Conservation (phyloP, 1,140 invertebrate genomes). For the Arion vulgaris region DNA sequence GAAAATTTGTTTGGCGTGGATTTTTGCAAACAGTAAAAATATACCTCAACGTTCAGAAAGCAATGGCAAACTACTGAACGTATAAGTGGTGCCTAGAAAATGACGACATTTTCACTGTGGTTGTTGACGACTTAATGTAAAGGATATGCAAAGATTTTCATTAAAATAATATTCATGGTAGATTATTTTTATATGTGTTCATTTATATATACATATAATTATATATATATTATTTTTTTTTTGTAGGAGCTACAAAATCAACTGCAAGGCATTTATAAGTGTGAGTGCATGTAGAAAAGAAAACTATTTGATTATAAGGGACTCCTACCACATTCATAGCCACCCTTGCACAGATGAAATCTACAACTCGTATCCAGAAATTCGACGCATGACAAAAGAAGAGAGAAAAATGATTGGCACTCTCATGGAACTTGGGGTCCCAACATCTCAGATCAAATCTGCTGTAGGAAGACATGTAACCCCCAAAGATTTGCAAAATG, state of each 20-base stretch:
- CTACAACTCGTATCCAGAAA: slow-evolving; percentile 34
- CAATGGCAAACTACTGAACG: no score
- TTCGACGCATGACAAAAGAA: slow-evolving; percentile 33
- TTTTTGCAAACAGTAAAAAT: no score
- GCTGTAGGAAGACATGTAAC: slow-evolving; percentile 29
- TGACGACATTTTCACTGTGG: no score
- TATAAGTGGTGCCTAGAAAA: no score
- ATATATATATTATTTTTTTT: slow-evolving; percentile 2
- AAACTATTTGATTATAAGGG: slow-evolving; percentile 34
- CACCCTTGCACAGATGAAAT: slow-evolving; percentile 41
- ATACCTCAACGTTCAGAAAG: no score
- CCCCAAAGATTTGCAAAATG: slow-evolving; percentile 37
- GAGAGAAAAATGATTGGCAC: slow-evolving; percentile 31
- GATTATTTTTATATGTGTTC: no score
- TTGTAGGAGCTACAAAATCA: slow-evolving; percentile 34
- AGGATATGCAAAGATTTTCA: no score
- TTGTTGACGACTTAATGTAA: no score
- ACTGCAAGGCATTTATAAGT: slow-evolving; percentile 36
- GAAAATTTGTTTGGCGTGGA: no score
- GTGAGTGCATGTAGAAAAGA: slow-evolving; percentile 37
- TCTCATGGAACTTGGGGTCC: slow-evolving; percentile 36
- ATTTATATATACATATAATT: background rate
- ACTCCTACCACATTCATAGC: slow-evolving; percentile 33
- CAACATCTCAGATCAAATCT: slow-evolving; percentile 27
- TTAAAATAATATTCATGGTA: no score